phyloP scores from a whole-genome alignment of 2,797 vertebrate species.

The Trematomus bernacchii region DNA sequence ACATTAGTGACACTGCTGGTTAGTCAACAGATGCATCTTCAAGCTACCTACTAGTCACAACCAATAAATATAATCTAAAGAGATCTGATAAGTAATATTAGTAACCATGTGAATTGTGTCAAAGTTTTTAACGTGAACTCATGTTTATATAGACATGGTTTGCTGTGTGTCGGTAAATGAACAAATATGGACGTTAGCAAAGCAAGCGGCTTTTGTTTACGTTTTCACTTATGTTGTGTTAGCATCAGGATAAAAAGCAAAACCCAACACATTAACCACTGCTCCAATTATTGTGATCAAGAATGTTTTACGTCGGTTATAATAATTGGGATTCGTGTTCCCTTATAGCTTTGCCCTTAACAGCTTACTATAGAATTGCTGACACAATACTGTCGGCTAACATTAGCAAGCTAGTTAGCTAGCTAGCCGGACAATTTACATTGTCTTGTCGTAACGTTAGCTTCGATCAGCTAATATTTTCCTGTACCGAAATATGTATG shows the following conservation, averaged over 20 bases:
- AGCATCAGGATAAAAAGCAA: conserved; percentile 29
- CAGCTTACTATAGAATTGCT: conserved; percentile 42
- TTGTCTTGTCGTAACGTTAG: conserved; percentile 69
- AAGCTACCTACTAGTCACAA: background rate
- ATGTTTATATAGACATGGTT: background rate
- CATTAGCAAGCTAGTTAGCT: conserved; percentile 56
- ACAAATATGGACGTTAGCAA: conserved; percentile 18
- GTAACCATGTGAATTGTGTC: background rate
- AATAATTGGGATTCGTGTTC: background rate
- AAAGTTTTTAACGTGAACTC: background rate
- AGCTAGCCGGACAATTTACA: conserved; percentile 49
- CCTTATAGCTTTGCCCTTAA: background rate
- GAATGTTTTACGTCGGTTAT: accelerated
- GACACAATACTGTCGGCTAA: conserved; percentile 57
- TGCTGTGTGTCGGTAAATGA: background rate
- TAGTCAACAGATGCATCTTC: background rate
- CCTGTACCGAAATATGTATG: background rate
- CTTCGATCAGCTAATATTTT: conserved; percentile 43
- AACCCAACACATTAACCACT: background rate
- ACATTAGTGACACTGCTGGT: background rate
- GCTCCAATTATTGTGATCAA: background rate
- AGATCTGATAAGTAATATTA: background rate
- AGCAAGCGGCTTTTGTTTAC: conserved; percentile 74
- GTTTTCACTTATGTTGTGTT: conserved; percentile 57
- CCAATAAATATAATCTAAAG: background rate